These are phyloP conservation scores for Ecliptopera silaceata DNA, from an alignment of 2,888 invertebrate genomes.

Conservation along the genomic window DNA sequence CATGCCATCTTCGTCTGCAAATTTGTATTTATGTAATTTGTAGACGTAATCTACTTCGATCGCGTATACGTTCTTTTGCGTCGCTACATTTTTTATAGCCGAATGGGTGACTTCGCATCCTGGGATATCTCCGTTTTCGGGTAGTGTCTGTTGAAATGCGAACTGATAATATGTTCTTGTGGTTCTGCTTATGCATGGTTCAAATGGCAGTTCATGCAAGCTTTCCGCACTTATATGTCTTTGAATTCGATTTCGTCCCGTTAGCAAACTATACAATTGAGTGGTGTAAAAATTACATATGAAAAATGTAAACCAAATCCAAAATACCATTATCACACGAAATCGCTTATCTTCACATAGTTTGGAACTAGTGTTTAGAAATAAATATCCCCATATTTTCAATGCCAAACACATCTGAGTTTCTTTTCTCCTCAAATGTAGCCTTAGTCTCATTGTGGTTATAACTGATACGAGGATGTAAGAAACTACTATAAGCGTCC, in stretches of 20 bases:
- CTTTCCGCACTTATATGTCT: constrained; percentile 40
- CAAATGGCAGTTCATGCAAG: constrained; percentile 43
- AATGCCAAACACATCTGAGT: constrained; percentile 41
- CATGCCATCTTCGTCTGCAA: constrained; percentile 45
- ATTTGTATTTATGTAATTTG: constrained; percentile 46
- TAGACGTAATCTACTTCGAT: constrained; percentile 51
- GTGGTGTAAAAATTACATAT: constrained; percentile 62
- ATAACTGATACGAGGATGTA: constrained; percentile 40
- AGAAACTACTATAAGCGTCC: constrained; percentile 51
- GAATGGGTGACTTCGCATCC: constrained; percentile 45
- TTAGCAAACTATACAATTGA: constrained; percentile 54
- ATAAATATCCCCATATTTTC: constrained; percentile 56
- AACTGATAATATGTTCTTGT: constrained; percentile 47
- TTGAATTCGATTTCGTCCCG: constrained; percentile 45
- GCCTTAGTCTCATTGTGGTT: constrained; percentile 28
- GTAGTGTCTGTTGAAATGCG: constrained; percentile 51
- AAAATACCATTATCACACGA: constrained; percentile 49
- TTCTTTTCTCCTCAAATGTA: constrained; percentile 32
- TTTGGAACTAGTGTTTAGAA: constrained; percentile 46
- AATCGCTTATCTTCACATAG: constrained; percentile 46
- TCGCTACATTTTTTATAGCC: constrained; percentile 48
- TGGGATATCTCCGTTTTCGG: constrained; percentile 37
- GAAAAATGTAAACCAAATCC: constrained; percentile 65
- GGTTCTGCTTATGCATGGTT: constrained; percentile 53
- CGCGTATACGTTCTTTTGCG: constrained; percentile 44